phyloP scores from a whole-genome alignment of 2,888 invertebrate genomes.

The Monopis laevigella region DNA sequence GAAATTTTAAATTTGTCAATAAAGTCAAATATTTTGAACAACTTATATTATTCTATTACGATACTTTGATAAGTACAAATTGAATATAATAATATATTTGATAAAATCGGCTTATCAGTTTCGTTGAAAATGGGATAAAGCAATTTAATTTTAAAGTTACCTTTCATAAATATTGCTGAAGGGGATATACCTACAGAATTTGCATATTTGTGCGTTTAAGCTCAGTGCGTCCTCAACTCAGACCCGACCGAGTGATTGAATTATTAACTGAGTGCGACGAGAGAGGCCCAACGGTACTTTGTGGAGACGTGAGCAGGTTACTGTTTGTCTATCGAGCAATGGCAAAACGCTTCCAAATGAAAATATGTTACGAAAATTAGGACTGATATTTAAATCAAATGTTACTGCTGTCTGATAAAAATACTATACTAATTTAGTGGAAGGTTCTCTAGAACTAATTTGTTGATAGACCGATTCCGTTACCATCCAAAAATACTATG shows the following conservation, averaged over 20 bases:
- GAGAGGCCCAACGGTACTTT: slow-evolving; percentile 32
- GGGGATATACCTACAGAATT: slow-evolving; percentile 26
- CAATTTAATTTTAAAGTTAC: slow-evolving; percentile 44
- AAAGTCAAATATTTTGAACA: no score
- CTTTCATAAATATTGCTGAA: slow-evolving; percentile 27
- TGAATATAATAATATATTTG: no score
- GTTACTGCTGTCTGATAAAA: no score
- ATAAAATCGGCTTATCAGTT: background rate
- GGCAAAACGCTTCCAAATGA: slow-evolving; percentile 10
- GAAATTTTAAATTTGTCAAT: no score
- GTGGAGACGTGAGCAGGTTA: slow-evolving; percentile 42
- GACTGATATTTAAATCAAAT: no score
- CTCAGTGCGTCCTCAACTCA: slow-evolving; percentile 22
- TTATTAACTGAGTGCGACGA: slow-evolving; percentile 48
- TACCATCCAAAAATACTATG: no score
- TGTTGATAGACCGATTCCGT: no score
- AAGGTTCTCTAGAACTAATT: no score
- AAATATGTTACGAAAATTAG: no score
- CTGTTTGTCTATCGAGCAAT: slow-evolving; percentile 18
- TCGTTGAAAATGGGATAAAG: slow-evolving; percentile 1
- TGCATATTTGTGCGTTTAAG: slow-evolving; percentile 53
- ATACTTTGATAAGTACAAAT: no score
- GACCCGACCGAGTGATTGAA: slow-evolving; percentile 43
- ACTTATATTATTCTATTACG: no score
- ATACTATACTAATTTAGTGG: no score